phyloP scores from a whole-genome alignment of 2,888 invertebrate genomes.

The Leptarthrus brevirostris region DNA sequence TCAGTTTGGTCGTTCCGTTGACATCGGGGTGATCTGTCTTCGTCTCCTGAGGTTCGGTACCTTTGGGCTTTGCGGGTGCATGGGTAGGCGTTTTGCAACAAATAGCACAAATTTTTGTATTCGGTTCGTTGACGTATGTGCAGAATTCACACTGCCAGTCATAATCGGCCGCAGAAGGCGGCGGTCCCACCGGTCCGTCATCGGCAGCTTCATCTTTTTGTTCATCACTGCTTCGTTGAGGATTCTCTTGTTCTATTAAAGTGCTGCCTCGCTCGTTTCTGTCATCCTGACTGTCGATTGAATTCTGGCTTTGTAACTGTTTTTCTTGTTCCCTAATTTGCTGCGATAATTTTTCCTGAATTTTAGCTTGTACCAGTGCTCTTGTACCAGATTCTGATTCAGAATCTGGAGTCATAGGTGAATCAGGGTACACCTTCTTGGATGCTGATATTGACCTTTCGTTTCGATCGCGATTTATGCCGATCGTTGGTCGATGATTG shows the following conservation, averaged over 20 bases:
- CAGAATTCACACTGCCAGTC: constrained; percentile 92
- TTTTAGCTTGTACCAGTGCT: constrained; percentile 66
- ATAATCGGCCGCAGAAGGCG: constrained; percentile 70
- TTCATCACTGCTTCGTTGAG: not conserved
- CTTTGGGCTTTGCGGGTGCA: constrained; percentile 55
- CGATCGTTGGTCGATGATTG: constrained; percentile 56
- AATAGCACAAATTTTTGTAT: constrained; percentile 82
- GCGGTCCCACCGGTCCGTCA: constrained; percentile 61
- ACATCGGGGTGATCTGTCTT: not conserved
- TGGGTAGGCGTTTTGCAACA: constrained; percentile 84
- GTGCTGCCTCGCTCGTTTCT: not conserved
- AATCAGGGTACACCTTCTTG: constrained; percentile 61
- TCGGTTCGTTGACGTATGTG: constrained; percentile 86
- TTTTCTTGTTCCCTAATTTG: constrained; percentile 52
- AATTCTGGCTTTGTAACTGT: constrained; percentile 46
- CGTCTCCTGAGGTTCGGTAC: not conserved
- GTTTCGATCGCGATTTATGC: constrained; percentile 43
- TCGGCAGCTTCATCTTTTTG: constrained; percentile 49
- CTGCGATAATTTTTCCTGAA: constrained; percentile 63
- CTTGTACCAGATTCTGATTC: constrained; percentile 62
- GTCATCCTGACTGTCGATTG: not conserved
- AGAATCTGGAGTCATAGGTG: constrained; percentile 61
- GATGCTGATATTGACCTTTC: constrained; percentile 56
- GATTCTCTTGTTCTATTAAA: not conserved
- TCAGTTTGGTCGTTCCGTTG: constrained; percentile 37